phyloP scores from a whole-genome alignment of 1,140 invertebrate species.

The Drosophila neocordata region DNA sequence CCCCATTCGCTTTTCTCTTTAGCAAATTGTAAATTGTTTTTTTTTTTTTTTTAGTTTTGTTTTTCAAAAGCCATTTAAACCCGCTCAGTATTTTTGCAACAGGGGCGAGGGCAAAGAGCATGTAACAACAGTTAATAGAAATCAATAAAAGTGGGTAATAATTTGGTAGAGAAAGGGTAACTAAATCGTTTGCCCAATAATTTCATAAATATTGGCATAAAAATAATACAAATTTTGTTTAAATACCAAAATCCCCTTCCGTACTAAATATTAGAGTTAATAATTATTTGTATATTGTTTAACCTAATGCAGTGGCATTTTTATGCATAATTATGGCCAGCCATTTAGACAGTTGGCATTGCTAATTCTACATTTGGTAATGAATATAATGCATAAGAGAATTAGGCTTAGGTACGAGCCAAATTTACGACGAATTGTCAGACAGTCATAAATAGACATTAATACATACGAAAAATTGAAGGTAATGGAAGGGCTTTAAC shows the following conservation, averaged over 20 bases:
- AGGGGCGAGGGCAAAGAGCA: neutral
- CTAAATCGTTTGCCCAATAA: conserved; percentile 56
- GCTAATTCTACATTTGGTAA: neutral
- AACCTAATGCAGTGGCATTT: conserved; percentile 12
- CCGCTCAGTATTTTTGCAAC: conserved; percentile 8
- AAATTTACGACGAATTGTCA: neutral
- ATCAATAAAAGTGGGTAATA: conserved; percentile 28
- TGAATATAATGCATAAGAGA: neutral
- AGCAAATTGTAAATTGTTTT: conserved; percentile 45
- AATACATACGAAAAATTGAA: neutral
- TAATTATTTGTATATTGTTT: conserved; percentile 13
- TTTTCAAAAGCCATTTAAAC: conserved; percentile 33
- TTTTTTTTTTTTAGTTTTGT: conserved; percentile 17
- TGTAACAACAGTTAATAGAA: conserved; percentile 46
- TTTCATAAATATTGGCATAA: conserved; percentile 33
- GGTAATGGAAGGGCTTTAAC: too few relatives aligned
- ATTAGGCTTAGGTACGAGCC: neutral
- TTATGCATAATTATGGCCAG: conserved; percentile 6
- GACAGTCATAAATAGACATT: neutral
- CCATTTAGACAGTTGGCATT: neutral
- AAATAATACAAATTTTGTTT: conserved; percentile 46
- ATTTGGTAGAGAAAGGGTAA: neutral
- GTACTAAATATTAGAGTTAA: neutral
- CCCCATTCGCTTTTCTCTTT: neutral
- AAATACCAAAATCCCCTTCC: conserved; percentile 35